Evolutionary conservation across 2,888 invertebrate genomes (phyloP), one percentile per base, ranked within the genome.

Genomic region (Bursaphelenchus okinawaensis): DNA sequence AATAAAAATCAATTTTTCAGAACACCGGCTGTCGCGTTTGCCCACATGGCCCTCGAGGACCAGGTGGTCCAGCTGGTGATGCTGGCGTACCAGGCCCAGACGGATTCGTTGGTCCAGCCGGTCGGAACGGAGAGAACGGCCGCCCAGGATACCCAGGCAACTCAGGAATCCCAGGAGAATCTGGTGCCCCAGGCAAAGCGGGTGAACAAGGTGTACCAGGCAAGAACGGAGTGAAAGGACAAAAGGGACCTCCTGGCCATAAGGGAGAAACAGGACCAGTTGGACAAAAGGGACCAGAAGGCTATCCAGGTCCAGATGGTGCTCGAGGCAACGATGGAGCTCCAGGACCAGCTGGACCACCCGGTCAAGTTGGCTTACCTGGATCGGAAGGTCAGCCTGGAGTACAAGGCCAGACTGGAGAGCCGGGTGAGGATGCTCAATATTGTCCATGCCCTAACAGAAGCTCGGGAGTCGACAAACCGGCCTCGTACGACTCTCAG

Each of bases 1-100:
- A n/a, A n/a, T n/a, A n/a, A n/a, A n/a, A n/a, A n/a, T n/a, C n/a
- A n/a, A n/a, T n/a, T 4, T 8, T 67, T 59, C 23, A 71, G 68
- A 65, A 66, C 28, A 62, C 66, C 23, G 66, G 68, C 4, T 72
- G 72, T 20, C 62, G 73, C 22, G 70, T 74, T 0, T 72, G 72
- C 27, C 72, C 68, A 20, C 65, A 71, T 40, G 72, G 72, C 0
- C 73, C 73, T 16, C 60, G 73, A 19, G 72, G 72, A 16, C 73
- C 73, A 54, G 54, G 62, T 0, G 68, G 68, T 16, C 52, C 52
- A 0, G 68, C 68, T 19, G 68, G 68, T 40, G 68, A 68, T 19
- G 6, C 68, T 20, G 68, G 68, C 4, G 29, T 66, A 8, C 29
- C 40, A 20, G 69, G 69, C 19, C 55, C 58, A 22, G 70, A 71